Evolutionary conservation across 23 tunicate genomes (phyloP).

Genomic region (Clavelina lepadiformis): DNA sequence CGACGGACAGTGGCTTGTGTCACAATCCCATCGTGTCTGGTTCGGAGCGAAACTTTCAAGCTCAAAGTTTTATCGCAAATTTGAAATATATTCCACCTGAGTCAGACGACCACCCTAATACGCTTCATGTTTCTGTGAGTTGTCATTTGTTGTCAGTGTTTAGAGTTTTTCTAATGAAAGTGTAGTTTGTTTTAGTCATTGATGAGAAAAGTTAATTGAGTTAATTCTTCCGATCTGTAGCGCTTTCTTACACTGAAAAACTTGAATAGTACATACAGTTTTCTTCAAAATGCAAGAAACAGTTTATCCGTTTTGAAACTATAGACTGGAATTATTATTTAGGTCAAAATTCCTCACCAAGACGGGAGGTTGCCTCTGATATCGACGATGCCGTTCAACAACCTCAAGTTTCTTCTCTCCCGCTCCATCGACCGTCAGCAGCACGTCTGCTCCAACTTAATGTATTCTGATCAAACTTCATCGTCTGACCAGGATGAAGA

Average conservation of each 20-base stretch:
- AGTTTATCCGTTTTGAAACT: no score
- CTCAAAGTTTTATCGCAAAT: slow-evolving; percentile 95
- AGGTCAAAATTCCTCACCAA: slow-evolving; percentile 99
- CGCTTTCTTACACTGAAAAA: no score
- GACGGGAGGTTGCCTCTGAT: slow-evolving; percentile 94
- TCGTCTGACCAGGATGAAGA: no score
- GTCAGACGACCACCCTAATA: slow-evolving; percentile 74
- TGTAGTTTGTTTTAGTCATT: no score
- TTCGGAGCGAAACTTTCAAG: slow-evolving; percentile 85
- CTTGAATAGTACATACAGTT: no score
- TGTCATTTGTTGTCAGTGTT: background rate
- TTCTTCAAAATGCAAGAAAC: no score
- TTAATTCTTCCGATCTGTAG: no score
- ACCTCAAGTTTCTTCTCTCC: slow-evolving; percentile 58
- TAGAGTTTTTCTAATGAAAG: no score
- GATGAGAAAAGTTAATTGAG: no score
- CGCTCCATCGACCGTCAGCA: slow-evolving; percentile 91
- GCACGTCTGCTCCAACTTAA: slow-evolving; percentile 93
- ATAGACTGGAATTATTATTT: no score
- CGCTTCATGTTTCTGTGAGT: slow-evolving; percentile 87
- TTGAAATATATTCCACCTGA: slow-evolving; percentile 61
- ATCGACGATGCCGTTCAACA: slow-evolving; percentile 88
- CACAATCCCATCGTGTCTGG: slow-evolving; percentile 94
- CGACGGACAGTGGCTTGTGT: slow-evolving; percentile 89
- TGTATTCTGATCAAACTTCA: slow-evolving; percentile 41